These are phyloP conservation scores for Coptodon bakossiorum DNA, from an alignment of 2,113 vertebrate genomes.

Conservation along the genomic window DNA sequence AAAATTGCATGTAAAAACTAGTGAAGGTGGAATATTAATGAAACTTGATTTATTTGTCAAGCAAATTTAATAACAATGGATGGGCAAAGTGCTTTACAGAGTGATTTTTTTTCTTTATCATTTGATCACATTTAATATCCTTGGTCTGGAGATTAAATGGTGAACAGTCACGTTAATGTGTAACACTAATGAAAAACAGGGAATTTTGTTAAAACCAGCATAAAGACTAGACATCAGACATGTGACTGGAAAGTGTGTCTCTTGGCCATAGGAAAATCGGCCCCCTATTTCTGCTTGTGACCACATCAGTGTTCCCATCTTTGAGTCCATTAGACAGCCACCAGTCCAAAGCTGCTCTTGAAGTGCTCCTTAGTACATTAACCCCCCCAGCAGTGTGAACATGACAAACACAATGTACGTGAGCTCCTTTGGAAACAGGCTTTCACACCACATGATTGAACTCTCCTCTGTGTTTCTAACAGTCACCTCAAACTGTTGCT, in stretches of 20 bases:
- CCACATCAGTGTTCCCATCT: neutral
- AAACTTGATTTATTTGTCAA: neutral
- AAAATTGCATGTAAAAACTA: neutral
- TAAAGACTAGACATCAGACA: neutral
- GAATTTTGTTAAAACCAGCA: neutral
- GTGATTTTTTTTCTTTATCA: neutral
- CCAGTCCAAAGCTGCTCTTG: neutral
- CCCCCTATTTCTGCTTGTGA: neutral
- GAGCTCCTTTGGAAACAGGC: slow-evolving; percentile 8
- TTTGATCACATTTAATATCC: neutral
- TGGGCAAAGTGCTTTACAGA: neutral
- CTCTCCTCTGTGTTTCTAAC: neutral
- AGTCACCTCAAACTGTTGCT: neutral
- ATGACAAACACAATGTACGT: slow-evolving; percentile 1
- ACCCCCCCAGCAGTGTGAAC: neutral
- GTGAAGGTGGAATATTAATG: neutral
- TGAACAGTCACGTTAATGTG: neutral
- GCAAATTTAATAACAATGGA: neutral
- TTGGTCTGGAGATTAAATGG: neutral
- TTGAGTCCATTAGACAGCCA: neutral
- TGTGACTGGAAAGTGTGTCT: neutral
- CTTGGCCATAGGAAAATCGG: neutral
- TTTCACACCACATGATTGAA: slow-evolving; percentile 28
- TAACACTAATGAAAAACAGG: neutral
- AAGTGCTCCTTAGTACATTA: slow-evolving; percentile 29